Evolutionary conservation across 2,888 invertebrate species (phyloP), one percentile per base, ranked within the genome.

Genomic region (Caenorhabditis wallacei): DNA sequence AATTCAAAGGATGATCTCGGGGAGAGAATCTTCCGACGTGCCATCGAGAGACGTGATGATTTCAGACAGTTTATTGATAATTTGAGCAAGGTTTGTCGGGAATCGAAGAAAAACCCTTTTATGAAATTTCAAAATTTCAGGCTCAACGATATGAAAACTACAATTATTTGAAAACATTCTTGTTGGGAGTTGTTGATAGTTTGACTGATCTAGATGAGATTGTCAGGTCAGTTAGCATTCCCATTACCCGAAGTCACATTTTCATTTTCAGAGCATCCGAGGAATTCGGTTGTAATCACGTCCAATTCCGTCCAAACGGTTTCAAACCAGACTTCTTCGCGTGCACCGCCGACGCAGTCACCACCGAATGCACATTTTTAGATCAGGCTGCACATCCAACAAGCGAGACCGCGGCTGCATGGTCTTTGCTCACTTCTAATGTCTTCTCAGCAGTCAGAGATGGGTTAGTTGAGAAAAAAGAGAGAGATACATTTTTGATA

Each of bases 261-360:
- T 24, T 26, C 26, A 7, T 11, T 16, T 68, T 76, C 76, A 78
- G 78, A 70, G 7, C 85, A 16, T 79, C 85, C 53, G 85, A 85
- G 40, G 87, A 87, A 18, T 90, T 87, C 63, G 90, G 90, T 11
- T 85, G 85, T 20, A 83, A 66, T 7, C 88, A 90, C 63, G 89
- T 86, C 10, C 85, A 79, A 26, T 87, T 88, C 59, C 81, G 90
- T 18, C 64, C 81, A 16, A 69, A 75, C 53, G 89, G 89, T 43
- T 90, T 90, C 84, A 89, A 89, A 46, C 85, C 85, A 0, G 90
- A 90, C 72, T 90, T 89, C 81, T 90, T 90, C 68, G 88, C 87
- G n/a, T 82, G 83, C 56, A 88, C 87, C 8, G 89, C 90, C 18
- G 89, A 90, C 80, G 88, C 88, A 16, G 87, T 89, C 56, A 89